phyloP scores from a whole-genome alignment of 2,888 invertebrate genomes.

The Oasisia sp. region DNA sequence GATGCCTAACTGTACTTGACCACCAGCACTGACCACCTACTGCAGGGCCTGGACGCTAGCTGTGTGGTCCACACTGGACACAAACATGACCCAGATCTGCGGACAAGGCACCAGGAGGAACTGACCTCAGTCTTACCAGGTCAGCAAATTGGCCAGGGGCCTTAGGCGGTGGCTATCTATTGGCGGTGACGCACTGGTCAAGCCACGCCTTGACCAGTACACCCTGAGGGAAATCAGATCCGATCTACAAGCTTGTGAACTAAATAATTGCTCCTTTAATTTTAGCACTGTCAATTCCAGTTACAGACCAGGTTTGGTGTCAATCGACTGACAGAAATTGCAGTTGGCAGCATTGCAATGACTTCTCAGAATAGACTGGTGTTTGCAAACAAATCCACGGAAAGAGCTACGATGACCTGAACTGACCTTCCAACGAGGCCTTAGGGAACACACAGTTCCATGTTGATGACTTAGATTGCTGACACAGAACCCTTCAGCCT shows the following conservation, averaged over 20 bases:
- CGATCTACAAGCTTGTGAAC: neutral
- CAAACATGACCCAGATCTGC: conserved; percentile 13
- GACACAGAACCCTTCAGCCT: neutral
- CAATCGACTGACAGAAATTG: neutral
- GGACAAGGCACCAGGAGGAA: neutral
- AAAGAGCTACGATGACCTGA: neutral
- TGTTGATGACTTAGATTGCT: neutral
- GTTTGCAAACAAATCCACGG: neutral
- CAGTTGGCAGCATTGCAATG: neutral
- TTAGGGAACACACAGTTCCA: neutral
- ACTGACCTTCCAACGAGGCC: neutral
- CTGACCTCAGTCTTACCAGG: neutral
- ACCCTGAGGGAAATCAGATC: neutral
- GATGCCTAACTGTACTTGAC: neutral
- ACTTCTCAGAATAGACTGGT: conserved; percentile 4
- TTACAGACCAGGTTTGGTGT: neutral
- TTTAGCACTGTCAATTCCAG: neutral
- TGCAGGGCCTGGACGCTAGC: neutral
- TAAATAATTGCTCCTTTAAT: conserved; percentile 8
- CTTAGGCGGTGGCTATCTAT: neutral
- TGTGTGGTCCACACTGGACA: neutral
- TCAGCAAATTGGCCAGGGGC: neutral
- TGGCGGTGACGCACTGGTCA: neutral
- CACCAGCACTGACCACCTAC: neutral
- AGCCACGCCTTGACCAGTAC: neutral